phyloP scores from a whole-genome alignment of 2,888 invertebrate species.

The Strigamia maritima region DNA sequence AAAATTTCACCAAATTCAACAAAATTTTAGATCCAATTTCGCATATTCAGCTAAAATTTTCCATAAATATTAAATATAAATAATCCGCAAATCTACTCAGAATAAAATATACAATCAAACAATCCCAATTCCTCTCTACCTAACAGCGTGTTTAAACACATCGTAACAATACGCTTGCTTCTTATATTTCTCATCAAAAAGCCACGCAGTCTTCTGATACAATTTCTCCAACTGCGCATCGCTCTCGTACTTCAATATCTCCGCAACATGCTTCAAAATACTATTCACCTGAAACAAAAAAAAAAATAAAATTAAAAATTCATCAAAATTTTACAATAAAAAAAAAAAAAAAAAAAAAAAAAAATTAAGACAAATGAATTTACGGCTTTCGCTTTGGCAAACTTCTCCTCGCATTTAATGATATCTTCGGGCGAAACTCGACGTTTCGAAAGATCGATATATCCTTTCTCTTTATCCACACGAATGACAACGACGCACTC shows the following conservation, averaged over 20 bases:
- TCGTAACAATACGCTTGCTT: slow-evolving; percentile 95
- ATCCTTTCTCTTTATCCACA: slow-evolving; percentile 99
- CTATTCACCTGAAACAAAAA: slow-evolving; percentile 65
- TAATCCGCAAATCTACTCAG: too few species aligned
- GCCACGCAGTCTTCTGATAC: slow-evolving; percentile 96
- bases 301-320: too few species aligned
- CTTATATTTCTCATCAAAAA: slow-evolving; percentile 94
- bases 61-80: too few species aligned
- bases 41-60: too few species aligned
- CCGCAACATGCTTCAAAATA: slow-evolving; percentile 94
- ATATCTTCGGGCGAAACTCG: slow-evolving; percentile 97
- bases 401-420: slow-evolving; percentile 96
- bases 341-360: neutral
- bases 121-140: slow-evolving; percentile 58
- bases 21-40: too few species aligned
- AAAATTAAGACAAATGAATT: slow-evolving; percentile 45
- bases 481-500: slow-evolving; percentile 98
- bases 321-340: neutral
- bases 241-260: slow-evolving; percentile 82
- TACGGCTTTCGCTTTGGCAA: slow-evolving; percentile 96
- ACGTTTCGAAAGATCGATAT: slow-evolving; percentile 98
- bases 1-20: too few species aligned
- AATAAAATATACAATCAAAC: too few species aligned
- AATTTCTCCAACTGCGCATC: slow-evolving; percentile 92
- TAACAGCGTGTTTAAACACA: slow-evolving; percentile 95